Conservation (phyloP, 2,888 invertebrate genomes). For the Nephrocerus scutellatus region DNA sequence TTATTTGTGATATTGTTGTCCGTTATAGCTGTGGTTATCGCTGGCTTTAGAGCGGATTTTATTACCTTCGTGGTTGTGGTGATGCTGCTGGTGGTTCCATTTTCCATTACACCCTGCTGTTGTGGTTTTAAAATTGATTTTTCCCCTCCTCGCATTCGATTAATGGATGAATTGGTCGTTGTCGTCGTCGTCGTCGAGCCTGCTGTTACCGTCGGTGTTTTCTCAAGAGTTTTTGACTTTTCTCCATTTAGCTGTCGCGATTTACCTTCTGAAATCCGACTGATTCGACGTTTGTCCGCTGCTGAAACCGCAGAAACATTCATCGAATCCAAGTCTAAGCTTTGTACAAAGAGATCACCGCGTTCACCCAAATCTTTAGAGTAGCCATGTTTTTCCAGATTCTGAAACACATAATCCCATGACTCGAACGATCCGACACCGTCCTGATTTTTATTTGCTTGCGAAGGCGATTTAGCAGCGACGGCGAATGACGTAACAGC, state of each 20-base stretch:
- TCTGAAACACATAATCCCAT: constrained; percentile 75
- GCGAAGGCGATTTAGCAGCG: constrained; percentile 27
- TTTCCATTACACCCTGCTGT: constrained; percentile 7
- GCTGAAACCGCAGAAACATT: constrained; percentile 25
- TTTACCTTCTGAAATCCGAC: constrained; percentile 23
- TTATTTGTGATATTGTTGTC: too few species aligned
- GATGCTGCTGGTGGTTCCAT: constrained; percentile 19
- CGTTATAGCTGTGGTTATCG: constrained; percentile 6
- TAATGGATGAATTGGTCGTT: constrained; percentile 16
- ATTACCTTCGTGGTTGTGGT: constrained; percentile 27
- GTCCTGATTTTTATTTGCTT: constrained; percentile 53
- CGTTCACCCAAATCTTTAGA: constrained; percentile 58
- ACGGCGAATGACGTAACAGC: too few species aligned
- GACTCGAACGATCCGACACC: constrained; percentile 63
- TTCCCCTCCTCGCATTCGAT: background rate
- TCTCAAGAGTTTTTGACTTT: constrained; percentile 25
- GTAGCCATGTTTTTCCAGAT: constrained; percentile 67
- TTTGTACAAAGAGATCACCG: constrained; percentile 54
- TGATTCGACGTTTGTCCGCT: constrained; percentile 25
- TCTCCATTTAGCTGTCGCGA: constrained; percentile 20
- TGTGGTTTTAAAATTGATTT: constrained; percentile 3
- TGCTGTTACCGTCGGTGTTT: constrained; percentile 14
- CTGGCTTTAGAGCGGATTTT: constrained; percentile 31
- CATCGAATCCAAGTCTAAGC: constrained; percentile 40
- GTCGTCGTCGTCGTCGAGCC: constrained; percentile 5